These are phyloP conservation scores for Drosophila robusta DNA, from an alignment of 2,888 invertebrate genomes.

Conservation along the genomic window DNA sequence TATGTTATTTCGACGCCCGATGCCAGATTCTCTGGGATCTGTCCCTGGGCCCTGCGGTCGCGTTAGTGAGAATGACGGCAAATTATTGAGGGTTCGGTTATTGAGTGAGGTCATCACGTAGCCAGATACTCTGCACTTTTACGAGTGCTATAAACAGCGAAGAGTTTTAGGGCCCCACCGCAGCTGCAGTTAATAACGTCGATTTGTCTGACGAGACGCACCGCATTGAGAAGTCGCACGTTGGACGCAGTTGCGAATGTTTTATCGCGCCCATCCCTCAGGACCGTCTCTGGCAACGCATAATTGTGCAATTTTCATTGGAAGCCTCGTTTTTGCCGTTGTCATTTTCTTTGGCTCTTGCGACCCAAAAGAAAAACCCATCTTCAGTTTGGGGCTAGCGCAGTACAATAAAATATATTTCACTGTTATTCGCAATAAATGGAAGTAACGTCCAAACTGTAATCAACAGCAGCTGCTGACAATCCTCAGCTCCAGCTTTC, in stretches of 20 bases:
- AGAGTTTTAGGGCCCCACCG: constrained; percentile 38
- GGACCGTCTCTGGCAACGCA: constrained; percentile 21
- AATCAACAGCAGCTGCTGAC: constrained; percentile 77
- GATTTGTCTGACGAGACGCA: constrained; percentile 50
- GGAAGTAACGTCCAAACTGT: constrained; percentile 76
- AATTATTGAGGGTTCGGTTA: constrained; percentile 25
- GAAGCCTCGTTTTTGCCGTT: constrained; percentile 24
- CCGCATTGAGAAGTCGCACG: constrained; percentile 25
- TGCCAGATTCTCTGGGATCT: constrained; percentile 5
- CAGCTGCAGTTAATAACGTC: constrained; percentile 74
- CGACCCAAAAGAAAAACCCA: constrained; percentile 21
- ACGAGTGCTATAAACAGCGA: constrained; percentile 36
- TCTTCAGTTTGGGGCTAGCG: constrained; percentile 40
- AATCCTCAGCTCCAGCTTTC: constrained; percentile 21
- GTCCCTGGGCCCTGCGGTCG: constrained; percentile 14
- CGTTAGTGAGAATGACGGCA: constrained; percentile 42
- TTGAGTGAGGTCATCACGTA: constrained; percentile 40
- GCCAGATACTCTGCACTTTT: constrained; percentile 36
- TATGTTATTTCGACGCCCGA: constrained; percentile 61
- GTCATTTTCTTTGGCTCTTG: constrained; percentile 27
- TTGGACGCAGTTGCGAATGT: constrained; percentile 35
- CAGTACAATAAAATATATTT: constrained; percentile 72
- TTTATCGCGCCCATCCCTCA: neutral
- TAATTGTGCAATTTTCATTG: constrained; percentile 61
- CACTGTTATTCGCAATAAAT: constrained; percentile 76